Evolutionary conservation across 2,113 vertebrate species (phyloP).

Genomic region (Sphaerodactylus townsendi): DNA sequence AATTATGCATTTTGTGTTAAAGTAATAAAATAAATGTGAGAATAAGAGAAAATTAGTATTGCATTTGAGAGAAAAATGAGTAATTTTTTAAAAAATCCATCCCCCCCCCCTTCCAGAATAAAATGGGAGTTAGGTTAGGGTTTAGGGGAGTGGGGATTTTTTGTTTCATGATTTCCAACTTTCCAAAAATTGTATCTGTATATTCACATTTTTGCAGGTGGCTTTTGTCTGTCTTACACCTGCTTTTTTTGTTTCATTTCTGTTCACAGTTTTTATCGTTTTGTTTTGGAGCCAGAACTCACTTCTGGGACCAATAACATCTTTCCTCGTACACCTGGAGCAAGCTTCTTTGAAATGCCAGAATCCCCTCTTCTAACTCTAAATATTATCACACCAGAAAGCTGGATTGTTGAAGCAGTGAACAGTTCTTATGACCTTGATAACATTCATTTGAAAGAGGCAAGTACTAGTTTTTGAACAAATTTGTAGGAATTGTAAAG

Average conservation of each 20-base stretch:
- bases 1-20: no score
- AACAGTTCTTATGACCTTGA: constrained; percentile 91
- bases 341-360: constrained; percentile 90
- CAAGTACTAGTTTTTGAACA: constrained; percentile 60
- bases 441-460: constrained; percentile 94
- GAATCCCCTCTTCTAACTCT: constrained; percentile 90
- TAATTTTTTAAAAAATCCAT: no score
- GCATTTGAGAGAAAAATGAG: no score
- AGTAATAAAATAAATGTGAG: no score
- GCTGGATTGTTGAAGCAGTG: constrained; percentile 93
- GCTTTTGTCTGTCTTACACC: not conserved
- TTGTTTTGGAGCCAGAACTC: constrained; percentile 90
- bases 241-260: not conserved
- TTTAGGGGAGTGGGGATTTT: no score
- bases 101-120: no score
- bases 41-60: no score
- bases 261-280: constrained; percentile 90
- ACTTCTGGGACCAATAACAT: constrained; percentile 74
- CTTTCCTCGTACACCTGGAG: constrained; percentile 81
- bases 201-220: not conserved
- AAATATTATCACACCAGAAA: constrained; percentile 95
- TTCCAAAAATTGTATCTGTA: no score
- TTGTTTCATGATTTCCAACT: no score
- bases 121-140: no score
- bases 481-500: not conserved